Base-by-base conservation (phyloP, 92 coral and sea anemone species). In the Montipora capitata region DNA sequence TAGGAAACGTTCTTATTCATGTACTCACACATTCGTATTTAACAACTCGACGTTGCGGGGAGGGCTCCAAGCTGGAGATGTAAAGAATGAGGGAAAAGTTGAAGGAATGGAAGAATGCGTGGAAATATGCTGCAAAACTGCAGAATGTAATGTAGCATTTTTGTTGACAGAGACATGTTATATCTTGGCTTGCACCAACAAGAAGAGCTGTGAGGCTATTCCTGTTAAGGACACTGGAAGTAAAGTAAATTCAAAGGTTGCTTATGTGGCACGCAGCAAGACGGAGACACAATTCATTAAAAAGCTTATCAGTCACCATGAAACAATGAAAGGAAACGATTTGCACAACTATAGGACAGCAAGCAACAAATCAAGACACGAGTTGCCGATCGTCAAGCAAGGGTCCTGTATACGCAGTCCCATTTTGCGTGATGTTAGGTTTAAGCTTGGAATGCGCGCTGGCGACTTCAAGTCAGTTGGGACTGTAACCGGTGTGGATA, bases 381-480 rank as follows among this genome's bases (percentile, higher is more conserved):
- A 40, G 8, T 69, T 43, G 2, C 69, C 82, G 39, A 64, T 8
- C 17, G 40, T 80, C 11, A 69, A 51, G 0, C 82, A 83, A 56
- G 84, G 76, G 14, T 73, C 88, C 10, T 95, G 98, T 71, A 65
- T 87, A 39, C 89, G 86, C 10, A 93, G 98, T 68, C 95, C 98
- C 17, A 43, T 93, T 18, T 45, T 95, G 57, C 84, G 59, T 38
- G 82, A 90, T 56, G 91, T 89, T 4, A 91, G 98, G 3, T 93
- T 97, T 56, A 81, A 90, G 68, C 84, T 93, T 57, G 99, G 99
- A 3, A 79, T 86, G 87, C 94, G 79, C n/a, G 98, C 98, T 51
- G 97, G 97, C 6, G 95, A 97, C 43, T 97, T 95, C 75, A 74
- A 83, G 64, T 89, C 95, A 18, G 91, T 79, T 2, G 99, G 98